A percentile compares a stretch with the other conserved stretches of the same genome.
Evolutionary conservation across 1,140 invertebrate genomes (phyloP).

Genomic region (Thaumatotibia leucotreta): DNA sequence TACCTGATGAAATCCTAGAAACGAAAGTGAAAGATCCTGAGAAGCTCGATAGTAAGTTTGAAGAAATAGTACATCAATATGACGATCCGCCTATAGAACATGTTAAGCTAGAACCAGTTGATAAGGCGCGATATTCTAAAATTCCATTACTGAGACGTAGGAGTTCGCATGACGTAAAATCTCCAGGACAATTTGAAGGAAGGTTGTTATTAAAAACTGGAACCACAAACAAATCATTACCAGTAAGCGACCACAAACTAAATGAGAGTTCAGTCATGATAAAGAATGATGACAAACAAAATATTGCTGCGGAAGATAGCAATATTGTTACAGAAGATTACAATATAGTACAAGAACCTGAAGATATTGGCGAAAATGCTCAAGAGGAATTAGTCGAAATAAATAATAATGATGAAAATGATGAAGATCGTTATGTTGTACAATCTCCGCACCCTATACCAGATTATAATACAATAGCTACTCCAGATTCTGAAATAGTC

Average conservation of each 20-base stretch:
- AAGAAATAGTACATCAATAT: slow-evolving; percentile 63
- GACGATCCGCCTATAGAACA: slow-evolving; percentile 33
- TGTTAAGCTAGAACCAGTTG: slow-evolving; percentile 30
- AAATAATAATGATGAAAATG: background rate
- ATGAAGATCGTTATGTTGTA: background rate
- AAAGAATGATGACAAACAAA: background rate
- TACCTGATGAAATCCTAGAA: slow-evolving; percentile 16
- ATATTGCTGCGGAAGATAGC: background rate
- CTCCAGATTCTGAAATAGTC: background rate
- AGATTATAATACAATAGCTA: background rate
- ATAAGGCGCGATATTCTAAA: slow-evolving; percentile 37
- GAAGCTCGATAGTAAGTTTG: slow-evolving; percentile 51
- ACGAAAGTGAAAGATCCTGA: slow-evolving; percentile 39
- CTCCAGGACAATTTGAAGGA: background rate
- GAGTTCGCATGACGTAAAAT: background rate
- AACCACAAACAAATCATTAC: background rate
- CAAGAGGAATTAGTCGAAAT: background rate
- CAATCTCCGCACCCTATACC: background rate
- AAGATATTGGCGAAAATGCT: background rate
- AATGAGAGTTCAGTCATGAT: background rate
- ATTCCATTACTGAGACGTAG: slow-evolving; percentile 51
- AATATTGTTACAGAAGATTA: no score
- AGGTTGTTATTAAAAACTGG: slow-evolving; percentile 4
- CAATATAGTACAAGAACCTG: background rate
- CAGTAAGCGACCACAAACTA: background rate